Evolutionary conservation across 2,797 vertebrate species (phyloP).

Genomic region (Tangara arthus): DNA sequence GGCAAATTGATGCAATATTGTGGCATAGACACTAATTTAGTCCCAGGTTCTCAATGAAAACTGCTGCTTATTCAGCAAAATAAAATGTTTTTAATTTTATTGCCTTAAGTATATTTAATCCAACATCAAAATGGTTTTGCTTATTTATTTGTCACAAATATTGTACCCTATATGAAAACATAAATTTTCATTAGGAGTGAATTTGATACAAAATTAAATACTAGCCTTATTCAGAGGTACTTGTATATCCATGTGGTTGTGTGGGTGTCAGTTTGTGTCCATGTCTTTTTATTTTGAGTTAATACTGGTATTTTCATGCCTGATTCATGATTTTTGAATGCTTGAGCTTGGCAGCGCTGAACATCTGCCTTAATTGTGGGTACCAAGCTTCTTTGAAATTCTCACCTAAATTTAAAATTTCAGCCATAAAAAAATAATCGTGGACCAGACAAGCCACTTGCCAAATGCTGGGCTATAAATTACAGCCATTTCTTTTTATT

Average conservation of each 20-base stretch:
- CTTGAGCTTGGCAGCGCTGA: background rate
- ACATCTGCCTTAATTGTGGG: background rate
- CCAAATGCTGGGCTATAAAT: constrained; percentile 39
- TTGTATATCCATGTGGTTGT: background rate
- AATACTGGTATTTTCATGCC: background rate
- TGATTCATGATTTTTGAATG: background rate
- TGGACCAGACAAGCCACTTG: background rate
- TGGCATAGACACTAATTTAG: background rate
- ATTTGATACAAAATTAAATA: background rate
- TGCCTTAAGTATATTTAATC: background rate
- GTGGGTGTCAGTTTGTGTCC: background rate
- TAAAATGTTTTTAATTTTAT: background rate
- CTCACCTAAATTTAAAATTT: constrained; percentile 43
- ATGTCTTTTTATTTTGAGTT: background rate
- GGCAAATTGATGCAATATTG: background rate
- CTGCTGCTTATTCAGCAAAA: background rate
- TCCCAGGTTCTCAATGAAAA: background rate
- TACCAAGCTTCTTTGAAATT: constrained; percentile 32
- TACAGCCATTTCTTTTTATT: constrained; percentile 52
- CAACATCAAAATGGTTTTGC: background rate
- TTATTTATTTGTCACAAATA: background rate
- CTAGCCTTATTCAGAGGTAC: background rate
- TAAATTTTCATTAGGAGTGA: background rate
- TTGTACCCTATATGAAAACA: background rate
- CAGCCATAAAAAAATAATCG: background rate